Evolutionary conservation across 2,797 vertebrate species (phyloP).

Genomic region (Poecilia velifera): DNA sequence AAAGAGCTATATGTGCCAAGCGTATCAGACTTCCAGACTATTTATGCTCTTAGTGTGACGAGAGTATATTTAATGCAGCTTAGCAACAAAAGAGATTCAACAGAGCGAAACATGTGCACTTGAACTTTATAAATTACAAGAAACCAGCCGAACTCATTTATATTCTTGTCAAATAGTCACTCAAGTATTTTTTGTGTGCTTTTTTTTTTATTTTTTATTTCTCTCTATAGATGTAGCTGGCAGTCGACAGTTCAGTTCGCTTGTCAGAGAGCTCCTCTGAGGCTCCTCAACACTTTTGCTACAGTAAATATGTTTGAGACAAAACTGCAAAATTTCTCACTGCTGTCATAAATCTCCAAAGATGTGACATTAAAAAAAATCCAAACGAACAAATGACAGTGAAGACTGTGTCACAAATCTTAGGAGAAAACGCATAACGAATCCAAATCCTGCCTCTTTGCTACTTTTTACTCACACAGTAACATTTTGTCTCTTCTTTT

Average conservation of each 20-base stretch:
- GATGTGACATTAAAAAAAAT: neutral
- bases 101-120: slow-evolving; percentile 26
- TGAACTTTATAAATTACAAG: slow-evolving; percentile 45
- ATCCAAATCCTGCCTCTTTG: neutral
- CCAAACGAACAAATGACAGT: neutral
- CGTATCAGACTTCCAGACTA: slow-evolving; percentile 27
- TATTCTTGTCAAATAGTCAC: slow-evolving; percentile 47
- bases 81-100: neutral
- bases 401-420: neutral
- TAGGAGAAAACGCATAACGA: neutral
- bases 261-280: slow-evolving; percentile 1
- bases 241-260: slow-evolving; percentile 11
- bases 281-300: slow-evolving; percentile 22
- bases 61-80: slow-evolving; percentile 3
- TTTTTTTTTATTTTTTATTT: neutral
- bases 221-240: neutral
- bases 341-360: neutral
- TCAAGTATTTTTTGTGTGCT: slow-evolving; percentile 39
- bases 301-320: neutral
- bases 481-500: neutral
- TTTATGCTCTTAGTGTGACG: slow-evolving; percentile 27
- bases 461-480: neutral
- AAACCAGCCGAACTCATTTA: slow-evolving; percentile 45
- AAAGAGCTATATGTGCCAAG: neutral
- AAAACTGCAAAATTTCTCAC: neutral